Conservation (phyloP, 2,888 invertebrate species). For the Drosophila borealis region DNA sequence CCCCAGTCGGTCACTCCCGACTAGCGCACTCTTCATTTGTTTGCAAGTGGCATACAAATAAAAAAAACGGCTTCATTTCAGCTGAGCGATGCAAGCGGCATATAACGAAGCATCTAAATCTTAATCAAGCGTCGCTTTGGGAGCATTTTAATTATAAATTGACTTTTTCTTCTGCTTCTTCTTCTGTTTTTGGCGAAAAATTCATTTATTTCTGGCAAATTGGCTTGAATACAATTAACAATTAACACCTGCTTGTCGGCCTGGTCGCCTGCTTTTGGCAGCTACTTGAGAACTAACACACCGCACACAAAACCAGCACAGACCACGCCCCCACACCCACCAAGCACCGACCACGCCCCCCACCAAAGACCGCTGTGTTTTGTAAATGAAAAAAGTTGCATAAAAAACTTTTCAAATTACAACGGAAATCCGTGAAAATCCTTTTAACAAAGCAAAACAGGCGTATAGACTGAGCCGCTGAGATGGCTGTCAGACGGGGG, state of each 20-base stretch:
- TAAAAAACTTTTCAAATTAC: constrained; percentile 81
- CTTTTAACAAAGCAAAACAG: constrained; percentile 79
- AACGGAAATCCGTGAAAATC: constrained; percentile 82
- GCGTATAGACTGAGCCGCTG: constrained; percentile 18
- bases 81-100: neutral
- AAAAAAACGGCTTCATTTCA: constrained; percentile 18
- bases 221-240: constrained; percentile 80
- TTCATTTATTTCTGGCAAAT: constrained; percentile 75
- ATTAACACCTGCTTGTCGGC: constrained; percentile 76
- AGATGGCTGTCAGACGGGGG: neutral
- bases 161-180: constrained; percentile 21
- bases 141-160: constrained; percentile 77
- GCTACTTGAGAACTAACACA: constrained; percentile 73
- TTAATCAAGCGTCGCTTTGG: constrained; percentile 49
- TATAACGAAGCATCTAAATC: constrained; percentile 35
- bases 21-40: neutral
- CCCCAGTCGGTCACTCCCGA: no score
- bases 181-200: constrained; percentile 21
- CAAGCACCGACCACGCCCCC: neutral
- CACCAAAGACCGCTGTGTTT: constrained; percentile 30
- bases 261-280: constrained; percentile 63
- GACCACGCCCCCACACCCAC: neutral
- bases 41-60: constrained; percentile 1
- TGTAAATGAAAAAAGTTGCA: constrained; percentile 78
- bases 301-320: neutral